Evolutionary conservation across 1,140 invertebrate genomes (phyloP), one percentile per base, ranked within the genome.

Genomic region (Scylla paramamosain): DNA sequence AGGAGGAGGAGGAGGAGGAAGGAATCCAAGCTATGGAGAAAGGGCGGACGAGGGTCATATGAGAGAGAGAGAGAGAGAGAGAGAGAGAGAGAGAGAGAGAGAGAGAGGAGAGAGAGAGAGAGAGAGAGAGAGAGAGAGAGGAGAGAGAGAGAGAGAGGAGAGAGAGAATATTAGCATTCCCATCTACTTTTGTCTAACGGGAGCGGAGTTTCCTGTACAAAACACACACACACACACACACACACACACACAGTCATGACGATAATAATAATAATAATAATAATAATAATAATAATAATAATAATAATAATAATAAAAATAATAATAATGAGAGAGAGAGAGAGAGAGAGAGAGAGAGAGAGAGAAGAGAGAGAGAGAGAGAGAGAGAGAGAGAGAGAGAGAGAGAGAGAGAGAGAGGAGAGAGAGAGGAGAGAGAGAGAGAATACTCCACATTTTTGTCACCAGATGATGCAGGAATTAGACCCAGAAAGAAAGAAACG

Each of bases 301-400:
- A 82, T 82, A 82, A 82, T 82, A 28, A 82, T 82, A 82, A 82
- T 82, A 82, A 82, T 82, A 28, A 82, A 3, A 82, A 82, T 82
- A 82, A 82, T 82, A 82, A 20, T 82, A 82, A 82, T 20, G 10
- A 59, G 2, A 59, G 10, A 59, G 10, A 8, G 83, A 84, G 83
- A 32, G 28, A 84, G 31, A 84, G 83, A 84, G n/a, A 28, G 83
- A 32, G 83, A 12, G 25, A 28, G 28, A 29, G 83, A 32, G n/a
- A 32, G 28, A 28, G 83, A 83, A 10, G 31, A 84, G 28, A 28
- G 89, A 59, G 89, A 59, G 89, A 59, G 89, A 91, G 89, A 91
- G 89, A 89, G 89, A 52, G 89, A 59, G 89, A 91, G 89, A 52
- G 46, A n/a, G 89, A 52, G 45, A 59, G 89, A 91, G 45, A 91